These are phyloP conservation scores for Lycaena phlaeas DNA, from an alignment of 2,888 invertebrate species.

Conservation along the genomic window DNA sequence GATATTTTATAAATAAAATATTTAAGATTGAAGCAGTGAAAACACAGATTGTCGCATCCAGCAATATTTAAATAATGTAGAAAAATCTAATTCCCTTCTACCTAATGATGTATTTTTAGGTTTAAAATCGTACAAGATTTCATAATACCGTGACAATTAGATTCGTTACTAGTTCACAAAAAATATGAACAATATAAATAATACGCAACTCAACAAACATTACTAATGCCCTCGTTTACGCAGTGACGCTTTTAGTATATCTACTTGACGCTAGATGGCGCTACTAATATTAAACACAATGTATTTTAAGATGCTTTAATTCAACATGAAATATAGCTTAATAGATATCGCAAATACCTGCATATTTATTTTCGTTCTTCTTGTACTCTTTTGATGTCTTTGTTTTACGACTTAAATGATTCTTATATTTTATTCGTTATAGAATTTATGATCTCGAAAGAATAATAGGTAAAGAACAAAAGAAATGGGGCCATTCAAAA, in stretches of 20 bases:
- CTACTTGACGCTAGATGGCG: conserved; percentile 63
- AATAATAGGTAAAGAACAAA: not conserved
- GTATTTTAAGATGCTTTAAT: conserved; percentile 5
- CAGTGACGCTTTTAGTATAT: conserved; percentile 24
- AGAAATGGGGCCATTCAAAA: conserved; percentile 6
- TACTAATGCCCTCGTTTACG: too few relatives aligned
- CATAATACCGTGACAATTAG: too few relatives aligned
- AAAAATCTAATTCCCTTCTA: too few relatives aligned
- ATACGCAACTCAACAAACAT: too few relatives aligned
- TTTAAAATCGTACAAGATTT: too few relatives aligned
- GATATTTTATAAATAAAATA: too few relatives aligned
- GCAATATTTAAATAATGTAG: too few relatives aligned
- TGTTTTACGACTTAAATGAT: not conserved
- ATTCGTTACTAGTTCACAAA: too few relatives aligned
- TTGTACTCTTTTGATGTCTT: not conserved
- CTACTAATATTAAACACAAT: conserved; percentile 23
- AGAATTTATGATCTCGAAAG: not conserved
- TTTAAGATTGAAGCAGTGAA: too few relatives aligned
- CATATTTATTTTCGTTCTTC: not conserved
- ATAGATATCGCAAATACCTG: not conserved
- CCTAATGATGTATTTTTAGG: too few relatives aligned
- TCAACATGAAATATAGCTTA: conserved; percentile 13
- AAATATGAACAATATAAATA: too few relatives aligned
- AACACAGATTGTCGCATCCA: too few relatives aligned
- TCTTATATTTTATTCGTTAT: not conserved